A percentile compares a stretch with the other conserved stretches of the same genome.
Conservation (phyloP, 2,113 vertebrate species). For the Agapornis roseicollis region DNA sequence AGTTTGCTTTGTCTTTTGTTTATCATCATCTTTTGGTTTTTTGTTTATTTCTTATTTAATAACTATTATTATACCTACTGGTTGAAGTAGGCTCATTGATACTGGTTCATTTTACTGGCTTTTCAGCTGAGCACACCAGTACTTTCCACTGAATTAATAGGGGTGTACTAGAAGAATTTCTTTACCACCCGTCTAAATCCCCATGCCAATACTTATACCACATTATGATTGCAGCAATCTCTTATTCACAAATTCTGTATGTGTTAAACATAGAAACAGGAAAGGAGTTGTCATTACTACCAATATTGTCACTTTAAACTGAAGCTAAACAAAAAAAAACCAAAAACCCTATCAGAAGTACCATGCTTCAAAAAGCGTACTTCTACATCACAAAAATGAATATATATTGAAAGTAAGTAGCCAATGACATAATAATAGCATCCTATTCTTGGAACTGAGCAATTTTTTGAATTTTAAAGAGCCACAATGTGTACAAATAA, state of each 20-base stretch:
- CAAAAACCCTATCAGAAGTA: background rate
- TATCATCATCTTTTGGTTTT: background rate
- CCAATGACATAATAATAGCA: background rate
- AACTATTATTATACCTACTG: background rate
- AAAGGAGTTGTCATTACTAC: background rate
- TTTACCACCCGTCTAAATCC: background rate
- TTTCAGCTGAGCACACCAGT: background rate
- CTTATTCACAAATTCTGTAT: background rate
- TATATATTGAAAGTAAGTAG: background rate
- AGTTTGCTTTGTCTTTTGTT: background rate
- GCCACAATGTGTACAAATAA: background rate
- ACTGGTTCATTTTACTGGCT: background rate
- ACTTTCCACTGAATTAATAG: background rate
- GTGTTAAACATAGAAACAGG: background rate
- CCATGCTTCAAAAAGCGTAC: background rate
- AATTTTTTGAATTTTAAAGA: background rate
- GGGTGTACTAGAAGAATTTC: background rate
- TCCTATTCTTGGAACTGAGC: background rate
- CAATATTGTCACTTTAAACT: background rate
- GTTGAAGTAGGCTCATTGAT: background rate
- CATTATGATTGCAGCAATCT: background rate
- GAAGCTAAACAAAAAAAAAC: background rate
- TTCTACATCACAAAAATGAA: background rate
- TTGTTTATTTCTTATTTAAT: background rate
- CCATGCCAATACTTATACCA: background rate